Evolutionary conservation across 2,797 vertebrate species (phyloP).

Genomic region (Australoheros facetus): DNA sequence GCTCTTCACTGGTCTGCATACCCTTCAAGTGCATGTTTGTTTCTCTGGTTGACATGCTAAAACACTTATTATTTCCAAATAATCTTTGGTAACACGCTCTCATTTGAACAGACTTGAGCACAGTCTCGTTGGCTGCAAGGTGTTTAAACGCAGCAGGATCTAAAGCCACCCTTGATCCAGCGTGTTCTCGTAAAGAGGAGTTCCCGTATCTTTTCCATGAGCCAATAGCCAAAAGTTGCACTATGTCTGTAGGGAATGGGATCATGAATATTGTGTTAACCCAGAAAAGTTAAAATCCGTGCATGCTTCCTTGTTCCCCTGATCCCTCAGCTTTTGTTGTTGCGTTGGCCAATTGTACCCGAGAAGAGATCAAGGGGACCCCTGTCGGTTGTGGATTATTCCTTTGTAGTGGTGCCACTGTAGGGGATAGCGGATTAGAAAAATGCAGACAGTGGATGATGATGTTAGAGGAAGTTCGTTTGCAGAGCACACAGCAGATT

Average conservation of each 20-base stretch:
- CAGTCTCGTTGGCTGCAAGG: slow-evolving; percentile 48
- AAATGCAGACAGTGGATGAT: slow-evolving; percentile 73
- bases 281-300: slow-evolving; percentile 75
- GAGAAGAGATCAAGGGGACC: slow-evolving; percentile 77
- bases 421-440: slow-evolving; percentile 77
- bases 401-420: slow-evolving; percentile 73
- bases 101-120: slow-evolving; percentile 30
- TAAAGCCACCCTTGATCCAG: slow-evolving; percentile 57
- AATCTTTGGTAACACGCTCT: slow-evolving; percentile 37
- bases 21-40: neutral
- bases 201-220: slow-evolving; percentile 61
- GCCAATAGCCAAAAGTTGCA: slow-evolving; percentile 56
- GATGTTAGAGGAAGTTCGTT: slow-evolving; percentile 72
- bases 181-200: slow-evolving; percentile 42
- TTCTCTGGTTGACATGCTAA: slow-evolving; percentile 5
- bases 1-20: slow-evolving; percentile 14
- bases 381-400: slow-evolving; percentile 79
- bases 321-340: slow-evolving; percentile 77
- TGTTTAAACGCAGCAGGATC: slow-evolving; percentile 65
- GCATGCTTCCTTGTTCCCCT: slow-evolving; percentile 75
- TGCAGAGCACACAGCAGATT: slow-evolving; percentile 51
- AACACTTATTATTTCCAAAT: slow-evolving; percentile 44
- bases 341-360: slow-evolving; percentile 75
- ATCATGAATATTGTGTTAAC: slow-evolving; percentile 77
- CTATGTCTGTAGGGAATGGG: slow-evolving; percentile 68